Conservation (phyloP, 2,797 vertebrate species). For the Danio jaintianensis region DNA sequence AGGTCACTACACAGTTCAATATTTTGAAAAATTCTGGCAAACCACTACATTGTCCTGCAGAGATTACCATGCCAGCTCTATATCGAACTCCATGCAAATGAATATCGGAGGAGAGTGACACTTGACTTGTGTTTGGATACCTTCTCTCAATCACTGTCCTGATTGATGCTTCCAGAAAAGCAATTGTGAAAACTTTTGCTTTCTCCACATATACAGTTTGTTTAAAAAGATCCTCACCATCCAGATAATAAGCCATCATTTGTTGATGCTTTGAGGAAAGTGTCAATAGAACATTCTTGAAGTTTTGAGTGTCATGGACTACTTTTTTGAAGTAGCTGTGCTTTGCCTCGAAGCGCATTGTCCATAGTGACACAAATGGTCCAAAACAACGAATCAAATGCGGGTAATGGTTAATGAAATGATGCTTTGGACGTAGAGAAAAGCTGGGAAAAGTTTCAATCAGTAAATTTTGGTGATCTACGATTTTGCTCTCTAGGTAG, state of each 20-base stretch:
- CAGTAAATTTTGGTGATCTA: no score
- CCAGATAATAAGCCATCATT: no score
- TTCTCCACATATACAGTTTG: background rate
- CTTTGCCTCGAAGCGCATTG: background rate
- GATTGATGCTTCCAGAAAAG: conserved; percentile 6
- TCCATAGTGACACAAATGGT: background rate
- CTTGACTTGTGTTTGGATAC: conserved; percentile 14
- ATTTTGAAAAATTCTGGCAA: conserved; percentile 41
- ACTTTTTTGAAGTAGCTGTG: background rate
- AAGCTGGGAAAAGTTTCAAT: no score
- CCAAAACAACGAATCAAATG: conserved; percentile 5
- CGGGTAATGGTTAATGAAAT: background rate
- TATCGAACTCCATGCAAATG: conserved; percentile 29
- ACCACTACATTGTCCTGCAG: conserved; percentile 6
- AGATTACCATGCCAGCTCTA: conserved; percentile 26
- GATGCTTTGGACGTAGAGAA: no score
- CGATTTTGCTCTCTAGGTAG: no score
- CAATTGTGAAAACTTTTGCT: background rate
- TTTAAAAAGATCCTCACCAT: background rate
- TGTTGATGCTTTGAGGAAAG: background rate
- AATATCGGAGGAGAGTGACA: conserved; percentile 10
- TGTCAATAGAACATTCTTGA: conserved; percentile 1
- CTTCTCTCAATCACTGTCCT: background rate
- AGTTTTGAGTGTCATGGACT: background rate
- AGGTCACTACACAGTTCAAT: conserved; percentile 24